These are phyloP conservation scores for Troilus luridus DNA, from an alignment of 2,888 invertebrate species.

Conservation along the genomic window DNA sequence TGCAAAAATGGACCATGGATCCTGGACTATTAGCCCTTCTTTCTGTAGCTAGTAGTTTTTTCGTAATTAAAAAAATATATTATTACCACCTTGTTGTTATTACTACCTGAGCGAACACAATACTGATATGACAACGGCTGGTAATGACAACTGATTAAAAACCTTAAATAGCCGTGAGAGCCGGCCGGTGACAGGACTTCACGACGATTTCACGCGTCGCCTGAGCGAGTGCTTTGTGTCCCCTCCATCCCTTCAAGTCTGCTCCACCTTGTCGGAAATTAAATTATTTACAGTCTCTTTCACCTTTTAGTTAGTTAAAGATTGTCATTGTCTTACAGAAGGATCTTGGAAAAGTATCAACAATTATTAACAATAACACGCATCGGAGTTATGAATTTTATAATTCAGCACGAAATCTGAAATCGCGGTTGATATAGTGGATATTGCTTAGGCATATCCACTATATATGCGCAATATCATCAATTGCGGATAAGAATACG, in stretches of 20 bases:
- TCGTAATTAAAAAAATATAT: no score
- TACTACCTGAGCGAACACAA: background rate
- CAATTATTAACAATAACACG: no score
- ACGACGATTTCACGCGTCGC: background rate
- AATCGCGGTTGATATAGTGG: background rate
- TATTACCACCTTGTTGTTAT: background rate
- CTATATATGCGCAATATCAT: background rate
- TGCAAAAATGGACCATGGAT: no score
- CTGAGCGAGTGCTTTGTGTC: background rate
- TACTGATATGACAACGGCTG: background rate
- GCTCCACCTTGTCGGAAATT: conserved; percentile 1
- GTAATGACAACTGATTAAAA: conserved; percentile 22
- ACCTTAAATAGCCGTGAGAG: background rate
- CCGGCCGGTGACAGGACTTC: background rate
- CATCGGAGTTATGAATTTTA: no score
- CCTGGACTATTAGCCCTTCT: no score
- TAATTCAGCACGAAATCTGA: no score
- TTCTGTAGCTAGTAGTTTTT: no score
- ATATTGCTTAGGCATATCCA: background rate
- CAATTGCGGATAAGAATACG: background rate
- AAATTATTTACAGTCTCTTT: background rate
- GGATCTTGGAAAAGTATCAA: background rate
- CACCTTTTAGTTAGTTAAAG: background rate
- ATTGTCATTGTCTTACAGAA: background rate
- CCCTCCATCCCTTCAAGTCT: background rate